phyloP scores from a whole-genome alignment of 2,888 invertebrate genomes.

The Melieria omissa region DNA sequence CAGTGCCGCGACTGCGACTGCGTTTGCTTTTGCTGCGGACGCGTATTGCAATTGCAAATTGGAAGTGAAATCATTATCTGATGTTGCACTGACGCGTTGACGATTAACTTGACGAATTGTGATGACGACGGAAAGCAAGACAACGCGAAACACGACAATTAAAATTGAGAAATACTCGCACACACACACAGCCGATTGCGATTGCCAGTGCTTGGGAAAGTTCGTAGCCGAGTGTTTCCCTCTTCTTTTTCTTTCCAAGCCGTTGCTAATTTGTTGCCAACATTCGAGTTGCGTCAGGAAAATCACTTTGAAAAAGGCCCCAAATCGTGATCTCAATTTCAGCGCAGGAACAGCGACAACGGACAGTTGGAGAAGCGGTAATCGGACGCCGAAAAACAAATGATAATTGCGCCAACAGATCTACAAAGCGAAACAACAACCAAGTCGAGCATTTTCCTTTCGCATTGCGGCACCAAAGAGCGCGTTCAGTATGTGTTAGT shows the following conservation, averaged over 20 bases:
- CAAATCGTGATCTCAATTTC: slow-evolving; percentile 36
- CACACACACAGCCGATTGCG: slow-evolving; percentile 9
- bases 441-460: background rate
- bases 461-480: background rate
- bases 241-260: too few relatives aligned
- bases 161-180: slow-evolving; percentile 32
- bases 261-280: too few relatives aligned
- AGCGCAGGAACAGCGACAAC: background rate
- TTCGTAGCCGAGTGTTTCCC: background rate
- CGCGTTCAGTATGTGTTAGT: too few relatives aligned
- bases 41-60: slow-evolving; percentile 49
- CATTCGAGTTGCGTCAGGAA: background rate
- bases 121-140: slow-evolving; percentile 36
- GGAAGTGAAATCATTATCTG: slow-evolving; percentile 51
- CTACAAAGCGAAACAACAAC: background rate
- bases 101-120: slow-evolving; percentile 53
- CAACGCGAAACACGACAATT: slow-evolving; percentile 34
- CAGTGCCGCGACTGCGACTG: background rate
- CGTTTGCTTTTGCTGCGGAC: background rate
- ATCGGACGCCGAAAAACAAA: background rate
- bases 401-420: background rate
- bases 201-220: slow-evolving; percentile 22
- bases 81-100: slow-evolving; percentile 51
- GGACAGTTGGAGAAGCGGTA: background rate
- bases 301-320: slow-evolving; percentile 28